These are phyloP conservation scores for Montipora foliosa DNA, from an alignment of 64 coral and sea anemone species.

Conservation along the genomic window DNA sequence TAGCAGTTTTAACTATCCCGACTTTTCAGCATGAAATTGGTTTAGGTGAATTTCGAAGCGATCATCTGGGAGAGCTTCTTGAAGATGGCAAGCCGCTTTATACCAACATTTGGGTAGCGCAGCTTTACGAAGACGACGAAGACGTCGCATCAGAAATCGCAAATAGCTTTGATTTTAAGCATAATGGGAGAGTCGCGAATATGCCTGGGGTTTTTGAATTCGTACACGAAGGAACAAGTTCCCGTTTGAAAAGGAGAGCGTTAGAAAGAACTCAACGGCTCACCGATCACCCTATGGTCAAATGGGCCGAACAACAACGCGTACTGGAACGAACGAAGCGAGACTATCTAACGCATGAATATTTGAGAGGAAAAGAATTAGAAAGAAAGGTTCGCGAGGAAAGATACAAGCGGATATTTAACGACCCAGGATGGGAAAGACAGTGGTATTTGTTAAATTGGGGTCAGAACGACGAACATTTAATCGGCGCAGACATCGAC, in stretches of 20 bases:
- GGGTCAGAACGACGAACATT: slow-evolving; percentile 63
- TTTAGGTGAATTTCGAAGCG: slow-evolving; percentile 14
- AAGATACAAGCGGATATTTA: slow-evolving; percentile 74
- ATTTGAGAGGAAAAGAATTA: slow-evolving; percentile 61
- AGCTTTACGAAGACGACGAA: slow-evolving; percentile 76
- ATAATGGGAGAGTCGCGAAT: slow-evolving; percentile 78
- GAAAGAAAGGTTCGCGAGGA: slow-evolving; percentile 29
- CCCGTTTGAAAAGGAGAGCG: slow-evolving; percentile 53
- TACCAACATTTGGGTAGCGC: slow-evolving; percentile 72
- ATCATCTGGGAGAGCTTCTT: slow-evolving; percentile 22
- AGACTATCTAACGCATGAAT: slow-evolving; percentile 28
- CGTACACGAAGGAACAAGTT: slow-evolving; percentile 67
- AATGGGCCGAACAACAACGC: slow-evolving; percentile 77
- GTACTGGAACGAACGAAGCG: slow-evolving; percentile 76
- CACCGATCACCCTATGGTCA: slow-evolving; percentile 71
- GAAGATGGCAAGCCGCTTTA: slow-evolving; percentile 53
- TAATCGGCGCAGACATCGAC: slow-evolving; percentile 73
- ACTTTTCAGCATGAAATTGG: slow-evolving; percentile 21
- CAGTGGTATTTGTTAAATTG: slow-evolving; percentile 89
- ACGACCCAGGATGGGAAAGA: slow-evolving; percentile 63
- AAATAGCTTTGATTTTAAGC: slow-evolving; percentile 70
- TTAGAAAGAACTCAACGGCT: slow-evolving; percentile 51
- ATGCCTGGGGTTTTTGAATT: slow-evolving; percentile 80
- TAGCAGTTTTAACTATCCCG: slow-evolving; percentile 35
- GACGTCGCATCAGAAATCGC: slow-evolving; percentile 79